Conservation (phyloP, 1,140 invertebrate species). For the Eupeodes corollae region DNA sequence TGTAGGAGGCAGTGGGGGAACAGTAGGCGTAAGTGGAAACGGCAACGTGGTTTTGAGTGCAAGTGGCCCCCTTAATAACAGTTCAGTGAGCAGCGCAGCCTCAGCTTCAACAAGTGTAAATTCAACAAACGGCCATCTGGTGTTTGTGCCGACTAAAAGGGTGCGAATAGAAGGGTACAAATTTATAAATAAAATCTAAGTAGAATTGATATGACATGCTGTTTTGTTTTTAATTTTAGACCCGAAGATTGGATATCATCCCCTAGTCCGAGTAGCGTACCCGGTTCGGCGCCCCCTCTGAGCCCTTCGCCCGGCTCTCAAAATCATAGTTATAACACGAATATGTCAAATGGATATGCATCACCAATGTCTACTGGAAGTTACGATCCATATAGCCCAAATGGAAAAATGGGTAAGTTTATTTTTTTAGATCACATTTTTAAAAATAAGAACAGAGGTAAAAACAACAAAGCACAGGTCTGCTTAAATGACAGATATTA, state of each 20-base stretch:
- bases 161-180: slow-evolving; percentile 30
- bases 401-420: slow-evolving; percentile 70
- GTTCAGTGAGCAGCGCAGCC: slow-evolving; percentile 4
- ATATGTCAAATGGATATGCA: slow-evolving; percentile 66
- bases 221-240: slow-evolving; percentile 13
- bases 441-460: too few species aligned
- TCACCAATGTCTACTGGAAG: slow-evolving; percentile 70
- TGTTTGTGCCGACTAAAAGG: slow-evolving; percentile 25
- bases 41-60: neutral
- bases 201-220: neutral
- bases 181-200: slow-evolving; percentile 6
- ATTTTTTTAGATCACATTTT: neutral
- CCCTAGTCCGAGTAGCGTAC: slow-evolving; percentile 45
- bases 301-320: slow-evolving; percentile 48
- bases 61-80: neutral
- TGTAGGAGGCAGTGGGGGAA: slow-evolving; percentile 1
- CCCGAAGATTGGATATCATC: slow-evolving; percentile 52
- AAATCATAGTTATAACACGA: slow-evolving; percentile 41
- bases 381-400: slow-evolving; percentile 76
- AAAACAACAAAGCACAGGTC: too few species aligned
- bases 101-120: slow-evolving; percentile 5
- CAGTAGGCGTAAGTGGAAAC: neutral
- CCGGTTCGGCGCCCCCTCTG: slow-evolving; percentile 46
- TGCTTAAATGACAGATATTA: too few species aligned
- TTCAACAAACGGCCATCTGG: slow-evolving; percentile 21